A percentile compares a stretch with the other conserved stretches of the same genome.
Evolutionary conservation across 2,888 invertebrate species (phyloP).

Genomic region (Euzophera pinguis): DNA sequence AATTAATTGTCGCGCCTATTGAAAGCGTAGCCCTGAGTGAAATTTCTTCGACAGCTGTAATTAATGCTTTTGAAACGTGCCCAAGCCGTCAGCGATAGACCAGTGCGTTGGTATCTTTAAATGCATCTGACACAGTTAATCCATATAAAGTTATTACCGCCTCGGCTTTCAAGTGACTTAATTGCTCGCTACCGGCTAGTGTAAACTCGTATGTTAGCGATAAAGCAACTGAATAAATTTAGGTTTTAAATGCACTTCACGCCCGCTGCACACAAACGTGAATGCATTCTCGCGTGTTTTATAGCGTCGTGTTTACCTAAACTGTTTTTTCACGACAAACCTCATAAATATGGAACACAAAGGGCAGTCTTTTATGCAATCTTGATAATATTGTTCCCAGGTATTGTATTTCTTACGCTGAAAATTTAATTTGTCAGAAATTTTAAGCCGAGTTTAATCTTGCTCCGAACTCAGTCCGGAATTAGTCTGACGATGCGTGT

Average conservation of each 20-base stretch:
- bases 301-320: conserved; percentile 58
- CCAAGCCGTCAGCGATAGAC: conserved; percentile 44
- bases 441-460: conserved; percentile 34
- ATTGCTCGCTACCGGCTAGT: conserved; percentile 64
- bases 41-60: conserved; percentile 39
- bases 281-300: conserved; percentile 52
- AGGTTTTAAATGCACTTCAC: conserved; percentile 53
- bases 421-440: conserved; percentile 42
- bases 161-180: conserved; percentile 63
- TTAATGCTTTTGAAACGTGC: conserved; percentile 44
- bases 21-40: conserved; percentile 43
- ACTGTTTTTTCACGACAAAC: conserved; percentile 52
- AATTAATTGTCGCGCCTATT: conserved; percentile 48
- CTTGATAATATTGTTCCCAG: conserved; percentile 56
- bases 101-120: conserved; percentile 52
- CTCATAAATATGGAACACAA: conserved; percentile 58
- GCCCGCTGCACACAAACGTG: conserved; percentile 50
- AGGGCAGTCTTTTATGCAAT: conserved; percentile 53
- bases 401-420: conserved; percentile 43
- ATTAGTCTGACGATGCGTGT: conserved; percentile 51
- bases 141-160: conserved; percentile 71
- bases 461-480: conserved; percentile 39
- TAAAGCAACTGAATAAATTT: conserved; percentile 64
- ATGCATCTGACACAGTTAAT: conserved; percentile 69
- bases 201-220: conserved; percentile 63